Conservation (phyloP, 2,888 invertebrate genomes). For the Timema cristinae region DNA sequence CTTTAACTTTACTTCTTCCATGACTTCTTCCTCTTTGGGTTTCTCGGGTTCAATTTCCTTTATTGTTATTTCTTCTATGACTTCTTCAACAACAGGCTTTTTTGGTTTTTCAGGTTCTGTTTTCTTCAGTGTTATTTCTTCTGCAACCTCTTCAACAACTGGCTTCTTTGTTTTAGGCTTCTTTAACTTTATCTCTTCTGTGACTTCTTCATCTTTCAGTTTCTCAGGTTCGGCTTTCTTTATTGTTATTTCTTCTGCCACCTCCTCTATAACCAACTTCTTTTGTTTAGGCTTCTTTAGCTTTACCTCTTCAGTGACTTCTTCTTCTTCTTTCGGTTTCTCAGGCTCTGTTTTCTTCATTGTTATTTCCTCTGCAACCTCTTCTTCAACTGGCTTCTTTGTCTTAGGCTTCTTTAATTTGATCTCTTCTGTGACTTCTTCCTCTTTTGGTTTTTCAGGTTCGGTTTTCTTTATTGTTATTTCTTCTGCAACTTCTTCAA, state of each 20-base stretch:
- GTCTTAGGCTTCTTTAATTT: slow-evolving; percentile 66
- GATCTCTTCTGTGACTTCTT: slow-evolving; percentile 56
- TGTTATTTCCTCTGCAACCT: slow-evolving; percentile 40
- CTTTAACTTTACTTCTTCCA: slow-evolving; percentile 36
- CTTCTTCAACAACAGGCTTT: slow-evolving; percentile 45
- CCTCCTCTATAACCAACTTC: slow-evolving; percentile 39
- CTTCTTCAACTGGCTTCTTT: slow-evolving; percentile 31
- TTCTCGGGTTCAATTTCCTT: slow-evolving; percentile 39
- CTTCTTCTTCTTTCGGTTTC: slow-evolving; percentile 33
- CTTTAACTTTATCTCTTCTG: slow-evolving; percentile 31
- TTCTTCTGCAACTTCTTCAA: slow-evolving; percentile 32
- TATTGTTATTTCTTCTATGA: slow-evolving; percentile 44
- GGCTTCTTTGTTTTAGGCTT: slow-evolving; percentile 27
- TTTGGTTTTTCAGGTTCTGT: slow-evolving; percentile 34
- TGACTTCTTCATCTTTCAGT: slow-evolving; percentile 38
- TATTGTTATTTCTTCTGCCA: slow-evolving; percentile 44
- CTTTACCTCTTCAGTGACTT: slow-evolving; percentile 34
- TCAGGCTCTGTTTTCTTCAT: slow-evolving; percentile 54
- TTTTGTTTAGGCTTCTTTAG: slow-evolving; percentile 29
- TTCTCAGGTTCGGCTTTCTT: slow-evolving; percentile 36
- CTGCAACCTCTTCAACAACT: slow-evolving; percentile 43
- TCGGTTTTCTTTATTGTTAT: slow-evolving; percentile 38
- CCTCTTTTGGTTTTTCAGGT: slow-evolving; percentile 31
- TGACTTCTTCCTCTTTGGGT: slow-evolving; percentile 33
- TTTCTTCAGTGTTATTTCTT: slow-evolving; percentile 19